Base-by-base conservation (phyloP, 92 coral and sea anemone genomes). In the Pocillopora grandis region DNA sequence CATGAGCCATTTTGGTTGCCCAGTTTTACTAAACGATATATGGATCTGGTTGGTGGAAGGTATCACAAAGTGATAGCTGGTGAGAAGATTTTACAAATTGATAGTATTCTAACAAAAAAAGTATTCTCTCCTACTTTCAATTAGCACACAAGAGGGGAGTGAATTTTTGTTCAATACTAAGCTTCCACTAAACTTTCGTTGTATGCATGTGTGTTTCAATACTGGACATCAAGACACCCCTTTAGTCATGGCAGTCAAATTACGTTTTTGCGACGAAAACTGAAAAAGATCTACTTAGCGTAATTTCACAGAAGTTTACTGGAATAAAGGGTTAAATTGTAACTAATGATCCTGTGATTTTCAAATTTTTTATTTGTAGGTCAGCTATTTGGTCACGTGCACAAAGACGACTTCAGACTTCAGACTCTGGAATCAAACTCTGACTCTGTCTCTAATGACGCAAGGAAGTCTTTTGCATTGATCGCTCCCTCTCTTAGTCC, bases 361-460 rank as follows among this genome's bases (percentile, higher is more conserved):
- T 36, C 13, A 72, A 31, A 23, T 71, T 23, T 36, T 58, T 20
- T 35, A 33, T 72, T 70, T 90, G 18, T 66, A 94, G 98, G 95
- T 79, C 98, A 94, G 72, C 72, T 94, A 58, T 94, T 85, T 78
- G 98, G 87, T 35, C 95, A 94, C 62, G 87, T 92, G n/a, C 98
- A 94, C 89, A 91, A 83, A 72, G 98, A 91, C 66, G 92, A 90
- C 77, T 92, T 91, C 83, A 88, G 91, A 31, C 76, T 94, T 10
- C 94, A 91, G 76, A 63, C 72, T 62, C 20, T 79, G 61, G 82
- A 87, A 62, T 74, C 83, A 20, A 58, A 82, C 73, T 76, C 56
- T 55, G 37, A 56, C 42, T 66, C 71, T 33, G 37, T 27, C 42
- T 66, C 71, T 31, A 10, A 35, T 12, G 48, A 66, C 35, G 10